Conservation (phyloP, 2,888 invertebrate genomes). For the Clepsis dumicolana region DNA sequence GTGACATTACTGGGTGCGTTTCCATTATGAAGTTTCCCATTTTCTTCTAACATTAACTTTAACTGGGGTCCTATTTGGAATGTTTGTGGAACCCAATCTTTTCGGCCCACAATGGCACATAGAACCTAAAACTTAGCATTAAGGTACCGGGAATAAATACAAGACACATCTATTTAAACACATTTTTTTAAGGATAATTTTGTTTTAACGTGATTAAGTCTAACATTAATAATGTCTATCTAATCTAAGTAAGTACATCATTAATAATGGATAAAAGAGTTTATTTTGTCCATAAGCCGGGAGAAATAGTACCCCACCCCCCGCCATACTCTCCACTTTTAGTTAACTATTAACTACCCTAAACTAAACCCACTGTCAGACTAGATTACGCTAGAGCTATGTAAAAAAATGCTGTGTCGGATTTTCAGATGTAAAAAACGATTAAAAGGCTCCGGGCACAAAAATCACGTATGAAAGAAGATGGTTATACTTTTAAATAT, state of each 20-base stretch:
- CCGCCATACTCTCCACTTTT: neutral
- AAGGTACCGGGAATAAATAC: too few species aligned
- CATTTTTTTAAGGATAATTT: too few species aligned
- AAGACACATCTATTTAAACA: too few species aligned
- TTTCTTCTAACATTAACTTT: conserved; percentile 13
- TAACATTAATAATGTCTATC: too few species aligned
- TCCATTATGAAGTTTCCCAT: conserved; percentile 31
- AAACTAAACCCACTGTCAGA: neutral
- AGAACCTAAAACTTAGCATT: conserved; percentile 1
- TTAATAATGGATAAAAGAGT: neutral
- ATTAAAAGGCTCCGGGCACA: conserved; percentile 28
- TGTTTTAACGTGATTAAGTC: too few species aligned
- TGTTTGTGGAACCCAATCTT: conserved; percentile 26
- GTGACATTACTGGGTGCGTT: conserved; percentile 25
- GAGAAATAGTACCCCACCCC: neutral
- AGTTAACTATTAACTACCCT: neutral
- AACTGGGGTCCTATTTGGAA: conserved; percentile 19
- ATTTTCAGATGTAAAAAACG: conserved; percentile 50
- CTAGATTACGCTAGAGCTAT: conserved; percentile 11
- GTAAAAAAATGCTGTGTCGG: conserved; percentile 20
- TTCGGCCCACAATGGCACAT: neutral
- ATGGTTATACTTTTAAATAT: too few species aligned
- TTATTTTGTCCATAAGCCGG: neutral
- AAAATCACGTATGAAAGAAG: too few species aligned
- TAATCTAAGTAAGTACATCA: too few species aligned